Conservation (phyloP, 2,113 vertebrate genomes). For the Podarcis raffonei region DNA sequence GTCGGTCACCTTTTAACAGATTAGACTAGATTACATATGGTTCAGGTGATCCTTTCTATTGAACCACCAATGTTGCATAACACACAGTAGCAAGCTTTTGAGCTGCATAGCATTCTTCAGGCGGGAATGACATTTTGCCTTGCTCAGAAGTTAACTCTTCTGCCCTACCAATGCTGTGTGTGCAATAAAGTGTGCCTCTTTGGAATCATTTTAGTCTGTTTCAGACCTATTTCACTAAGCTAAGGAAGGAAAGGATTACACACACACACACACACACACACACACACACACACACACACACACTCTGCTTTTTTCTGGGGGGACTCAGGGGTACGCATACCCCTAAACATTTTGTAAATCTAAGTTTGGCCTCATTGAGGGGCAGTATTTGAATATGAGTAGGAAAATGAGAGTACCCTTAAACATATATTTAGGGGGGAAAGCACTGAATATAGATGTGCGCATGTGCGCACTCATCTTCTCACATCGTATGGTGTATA, state of each 20-base stretch:
- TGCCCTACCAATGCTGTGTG: background rate
- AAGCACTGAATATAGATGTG: too few relatives aligned
- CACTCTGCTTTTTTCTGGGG: too few relatives aligned
- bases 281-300: too few relatives aligned
- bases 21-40: background rate
- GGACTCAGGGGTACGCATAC: too few relatives aligned
- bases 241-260: too few relatives aligned
- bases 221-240: background rate
- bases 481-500: rapidly evolving
- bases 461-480: background rate
- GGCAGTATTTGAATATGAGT: too few relatives aligned
- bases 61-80: background rate
- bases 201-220: background rate
- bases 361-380: too few relatives aligned
- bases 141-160: background rate
- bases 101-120: background rate
- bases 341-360: too few relatives aligned
- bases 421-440: too few relatives aligned
- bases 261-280: too few relatives aligned
- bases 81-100: background rate
- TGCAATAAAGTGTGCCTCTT: background rate
- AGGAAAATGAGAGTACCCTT: too few relatives aligned
- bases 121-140: background rate
- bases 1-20: background rate
- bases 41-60: background rate